These are phyloP conservation scores for Peromyscus aztecus DNA, from an alignment of 2,797 vertebrate genomes.

Conservation along the genomic window DNA sequence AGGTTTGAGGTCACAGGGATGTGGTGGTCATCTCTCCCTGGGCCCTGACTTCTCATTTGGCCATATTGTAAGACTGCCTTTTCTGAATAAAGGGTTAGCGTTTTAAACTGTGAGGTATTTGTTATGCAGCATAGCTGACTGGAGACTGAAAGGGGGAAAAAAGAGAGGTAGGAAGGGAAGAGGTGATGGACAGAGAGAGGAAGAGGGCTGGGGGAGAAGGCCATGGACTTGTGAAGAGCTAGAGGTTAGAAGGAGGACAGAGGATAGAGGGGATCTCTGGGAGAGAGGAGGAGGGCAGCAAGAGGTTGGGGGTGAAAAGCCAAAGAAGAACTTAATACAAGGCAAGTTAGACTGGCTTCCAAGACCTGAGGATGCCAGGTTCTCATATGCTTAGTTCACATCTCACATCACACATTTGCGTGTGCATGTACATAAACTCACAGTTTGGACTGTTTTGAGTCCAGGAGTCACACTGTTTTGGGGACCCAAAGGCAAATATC, in stretches of 20 bases:
- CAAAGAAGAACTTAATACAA: background rate
- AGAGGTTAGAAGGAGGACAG: background rate
- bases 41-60: background rate
- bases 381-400: background rate
- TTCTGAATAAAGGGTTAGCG: background rate
- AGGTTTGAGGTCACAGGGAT: too few relatives aligned
- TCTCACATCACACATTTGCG: background rate
- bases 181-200: background rate
- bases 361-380: background rate
- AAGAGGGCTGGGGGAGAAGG: background rate
- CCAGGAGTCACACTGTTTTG: background rate
- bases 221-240: background rate
- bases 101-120: background rate
- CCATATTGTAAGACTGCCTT: background rate
- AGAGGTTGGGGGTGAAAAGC: background rate
- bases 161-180: background rate
- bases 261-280: background rate
- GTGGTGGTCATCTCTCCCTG: background rate
- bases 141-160: background rate
- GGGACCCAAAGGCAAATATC: background rate
- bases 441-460: background rate
- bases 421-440: background rate
- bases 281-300: too few relatives aligned
- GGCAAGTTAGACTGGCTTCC: background rate
- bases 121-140: background rate